These are phyloP conservation scores for Chunga burmeisteri DNA, from an alignment of 2,113 vertebrate species.

Conservation along the genomic window DNA sequence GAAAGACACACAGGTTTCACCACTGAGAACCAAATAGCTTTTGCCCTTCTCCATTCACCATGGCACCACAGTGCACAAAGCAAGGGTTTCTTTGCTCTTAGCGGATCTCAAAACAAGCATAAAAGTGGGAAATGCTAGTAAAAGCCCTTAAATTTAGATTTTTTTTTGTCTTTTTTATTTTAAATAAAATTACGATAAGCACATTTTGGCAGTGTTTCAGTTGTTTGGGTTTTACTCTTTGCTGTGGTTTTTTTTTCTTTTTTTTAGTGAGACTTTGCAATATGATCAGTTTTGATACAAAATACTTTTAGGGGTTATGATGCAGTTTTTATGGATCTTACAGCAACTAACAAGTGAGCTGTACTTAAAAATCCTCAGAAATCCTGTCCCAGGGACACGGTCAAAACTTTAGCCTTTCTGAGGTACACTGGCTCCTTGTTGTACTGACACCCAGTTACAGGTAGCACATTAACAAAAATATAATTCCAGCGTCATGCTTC, in stretches of 20 bases:
- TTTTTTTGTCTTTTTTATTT: background rate
- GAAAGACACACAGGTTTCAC: background rate
- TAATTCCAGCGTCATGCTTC: constrained; percentile 22
- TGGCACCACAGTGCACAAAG: background rate
- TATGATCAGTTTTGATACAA: background rate
- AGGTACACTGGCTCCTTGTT: background rate
- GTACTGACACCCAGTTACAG: background rate
- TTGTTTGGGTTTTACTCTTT: background rate
- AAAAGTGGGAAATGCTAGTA: background rate
- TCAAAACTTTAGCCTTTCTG: constrained; percentile 14
- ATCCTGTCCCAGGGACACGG: background rate
- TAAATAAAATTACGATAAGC: background rate
- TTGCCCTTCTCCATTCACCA: background rate
- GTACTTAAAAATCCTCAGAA: constrained; percentile 11
- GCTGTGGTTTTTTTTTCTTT: background rate
- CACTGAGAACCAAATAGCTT: background rate
- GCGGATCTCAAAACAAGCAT: background rate
- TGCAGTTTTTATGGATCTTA: constrained; percentile 14
- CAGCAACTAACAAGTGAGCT: constrained; percentile 1
- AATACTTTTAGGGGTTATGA: background rate
- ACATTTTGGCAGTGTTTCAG: background rate
- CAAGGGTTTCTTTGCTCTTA: background rate
- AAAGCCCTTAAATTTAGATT: background rate
- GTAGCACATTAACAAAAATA: constrained; percentile 35
- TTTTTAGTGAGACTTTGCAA: background rate